Conservation (phyloP, 2,888 invertebrate species). For the Heteromurus nitidus region DNA sequence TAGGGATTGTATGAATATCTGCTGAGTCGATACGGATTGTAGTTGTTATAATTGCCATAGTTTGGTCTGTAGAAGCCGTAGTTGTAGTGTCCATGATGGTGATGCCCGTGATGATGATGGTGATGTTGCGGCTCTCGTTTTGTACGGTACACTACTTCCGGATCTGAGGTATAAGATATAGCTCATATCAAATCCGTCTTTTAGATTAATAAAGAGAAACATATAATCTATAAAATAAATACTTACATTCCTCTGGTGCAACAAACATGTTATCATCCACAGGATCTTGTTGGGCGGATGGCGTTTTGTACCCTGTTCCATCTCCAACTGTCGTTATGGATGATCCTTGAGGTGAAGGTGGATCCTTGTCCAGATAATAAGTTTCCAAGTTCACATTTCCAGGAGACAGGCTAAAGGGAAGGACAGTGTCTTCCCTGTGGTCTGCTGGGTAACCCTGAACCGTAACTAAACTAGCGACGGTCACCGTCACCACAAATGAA, state of each 20-base stretch:
- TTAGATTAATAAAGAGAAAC: too few species aligned
- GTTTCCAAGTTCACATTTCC: constrained; percentile 62
- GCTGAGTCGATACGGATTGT: neutral
- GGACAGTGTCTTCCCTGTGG: constrained; percentile 50
- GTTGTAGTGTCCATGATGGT: neutral
- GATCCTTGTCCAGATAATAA: constrained; percentile 53
- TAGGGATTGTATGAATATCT: constrained; percentile 13
- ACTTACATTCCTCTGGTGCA: too few species aligned
- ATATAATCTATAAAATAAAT: too few species aligned
- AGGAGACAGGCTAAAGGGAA: constrained; percentile 55
- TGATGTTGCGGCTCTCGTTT: constrained; percentile 9
- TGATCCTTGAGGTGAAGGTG: too few species aligned
- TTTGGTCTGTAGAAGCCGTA: constrained; percentile 8
- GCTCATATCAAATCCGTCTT: too few species aligned
- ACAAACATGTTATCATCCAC: neutral
- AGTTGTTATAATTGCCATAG: neutral
- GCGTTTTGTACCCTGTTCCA: too few species aligned
- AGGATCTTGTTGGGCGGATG: too few species aligned
- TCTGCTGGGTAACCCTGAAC: constrained; percentile 19
- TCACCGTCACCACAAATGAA: neutral
- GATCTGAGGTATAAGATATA: too few species aligned
- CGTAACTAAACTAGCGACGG: too few species aligned
- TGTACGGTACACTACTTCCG: neutral
- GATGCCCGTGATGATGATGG: constrained; percentile 27
- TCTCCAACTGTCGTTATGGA: too few species aligned